Evolutionary conservation across 2,113 vertebrate genomes (phyloP).

Genomic region (Corydoras maculifer): DNA sequence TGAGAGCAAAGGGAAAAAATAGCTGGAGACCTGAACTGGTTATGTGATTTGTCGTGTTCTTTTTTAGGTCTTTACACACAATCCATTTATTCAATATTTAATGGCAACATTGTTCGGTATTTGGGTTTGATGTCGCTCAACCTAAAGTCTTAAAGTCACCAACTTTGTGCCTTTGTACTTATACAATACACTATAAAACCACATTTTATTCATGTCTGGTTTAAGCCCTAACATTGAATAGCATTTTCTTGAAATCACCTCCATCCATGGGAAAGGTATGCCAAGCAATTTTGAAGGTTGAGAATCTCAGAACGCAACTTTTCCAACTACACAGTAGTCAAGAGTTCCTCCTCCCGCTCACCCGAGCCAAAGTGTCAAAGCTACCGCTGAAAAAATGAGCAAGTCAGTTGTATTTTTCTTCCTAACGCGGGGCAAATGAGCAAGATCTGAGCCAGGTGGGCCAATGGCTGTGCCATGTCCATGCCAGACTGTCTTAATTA

Average conservation of each 20-base stretch:
- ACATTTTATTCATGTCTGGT: too few relatives aligned
- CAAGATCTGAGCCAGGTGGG: constrained; percentile 32
- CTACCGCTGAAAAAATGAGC: constrained; percentile 1
- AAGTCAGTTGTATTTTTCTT: constrained; percentile 43
- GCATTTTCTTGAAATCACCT: too few relatives aligned
- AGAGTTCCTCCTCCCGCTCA: constrained; percentile 30
- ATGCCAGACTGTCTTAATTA: constrained; percentile 53
- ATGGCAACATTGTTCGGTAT: constrained; percentile 29
- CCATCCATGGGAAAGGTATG: too few relatives aligned
- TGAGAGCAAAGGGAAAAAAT: constrained; percentile 35
- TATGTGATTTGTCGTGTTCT: constrained; percentile 43
- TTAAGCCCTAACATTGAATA: too few relatives aligned
- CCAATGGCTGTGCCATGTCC: constrained; percentile 22
- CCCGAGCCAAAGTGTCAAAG: constrained; percentile 31
- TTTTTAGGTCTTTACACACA: constrained; percentile 26
- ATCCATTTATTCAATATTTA: constrained; percentile 49
- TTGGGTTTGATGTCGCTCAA: constrained; percentile 28
- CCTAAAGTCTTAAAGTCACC: too few relatives aligned
- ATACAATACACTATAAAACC: too few relatives aligned
- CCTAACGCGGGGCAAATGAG: constrained; percentile 46
- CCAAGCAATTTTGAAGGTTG: too few relatives aligned
- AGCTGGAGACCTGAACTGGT: constrained; percentile 43
- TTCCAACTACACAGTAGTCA: too few relatives aligned
- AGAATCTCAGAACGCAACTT: too few relatives aligned
- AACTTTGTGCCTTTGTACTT: too few relatives aligned